phyloP scores from a whole-genome alignment of 2,888 invertebrate species.

The Marasmarcha lunaedactyla region DNA sequence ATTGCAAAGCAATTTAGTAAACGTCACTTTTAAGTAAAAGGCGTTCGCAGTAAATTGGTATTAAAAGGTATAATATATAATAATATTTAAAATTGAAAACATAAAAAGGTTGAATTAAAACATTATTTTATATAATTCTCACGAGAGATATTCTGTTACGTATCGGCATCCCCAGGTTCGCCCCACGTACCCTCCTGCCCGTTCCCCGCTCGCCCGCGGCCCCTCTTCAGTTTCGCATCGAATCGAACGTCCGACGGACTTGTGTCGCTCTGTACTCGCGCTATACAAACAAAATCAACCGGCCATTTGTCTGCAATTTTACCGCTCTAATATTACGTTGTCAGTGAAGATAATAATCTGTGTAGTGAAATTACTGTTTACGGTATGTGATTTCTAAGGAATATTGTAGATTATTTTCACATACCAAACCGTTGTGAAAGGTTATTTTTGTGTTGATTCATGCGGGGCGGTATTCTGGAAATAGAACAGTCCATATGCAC shows the following conservation, averaged over 20 bases:
- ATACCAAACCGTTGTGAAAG: conserved; percentile 59
- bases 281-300: conserved; percentile 23
- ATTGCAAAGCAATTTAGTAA: no score
- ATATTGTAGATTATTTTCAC: conserved; percentile 48
- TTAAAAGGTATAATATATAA: no score
- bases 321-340: conserved; percentile 39
- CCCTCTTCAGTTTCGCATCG: conserved; percentile 34
- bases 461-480: conserved; percentile 66
- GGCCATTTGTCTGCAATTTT: conserved; percentile 51
- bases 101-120: no score
- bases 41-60: no score
- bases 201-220: conserved; percentile 16
- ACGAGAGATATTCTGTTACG: conserved; percentile 6
- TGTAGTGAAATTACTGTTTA: conserved; percentile 60
- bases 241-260: conserved; percentile 48
- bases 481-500: conserved; percentile 58
- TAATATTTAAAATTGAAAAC: no score
- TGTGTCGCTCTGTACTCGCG: conserved; percentile 40
- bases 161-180: conserved; percentile 23
- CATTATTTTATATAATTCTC: not conserved
- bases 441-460: conserved; percentile 70
- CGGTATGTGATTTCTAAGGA: conserved; percentile 55
- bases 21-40: no score
- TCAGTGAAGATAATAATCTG: conserved; percentile 44
- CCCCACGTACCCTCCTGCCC: conserved; percentile 11